A percentile compares a stretch with the other conserved stretches of the same genome.
phyloP scores from a whole-genome alignment of 2,797 vertebrate species.

The Mormyrops boulengeri region DNA sequence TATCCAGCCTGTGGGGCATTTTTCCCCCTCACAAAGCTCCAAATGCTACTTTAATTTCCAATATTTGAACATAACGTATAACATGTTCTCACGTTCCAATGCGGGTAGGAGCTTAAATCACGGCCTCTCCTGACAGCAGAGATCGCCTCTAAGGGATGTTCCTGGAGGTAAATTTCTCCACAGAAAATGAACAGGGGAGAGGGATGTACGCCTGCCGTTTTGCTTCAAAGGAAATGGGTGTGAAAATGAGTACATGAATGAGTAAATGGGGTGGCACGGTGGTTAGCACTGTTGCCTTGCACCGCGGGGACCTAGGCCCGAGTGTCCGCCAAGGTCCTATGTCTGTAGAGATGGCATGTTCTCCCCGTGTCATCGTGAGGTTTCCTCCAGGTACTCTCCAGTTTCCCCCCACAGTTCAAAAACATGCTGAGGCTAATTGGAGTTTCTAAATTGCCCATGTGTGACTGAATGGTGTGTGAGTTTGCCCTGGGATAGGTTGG shows the following conservation, averaged over 20 bases:
- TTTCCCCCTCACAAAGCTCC: neutral
- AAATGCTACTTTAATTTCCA: neutral
- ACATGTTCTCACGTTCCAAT: neutral
- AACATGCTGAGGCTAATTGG: neutral
- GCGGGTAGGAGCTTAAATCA: neutral
- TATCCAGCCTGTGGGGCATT: slow-evolving; percentile 17
- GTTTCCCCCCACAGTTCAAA: neutral
- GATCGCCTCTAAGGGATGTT: neutral
- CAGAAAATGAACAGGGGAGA: neutral
- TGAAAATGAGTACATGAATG: slow-evolving; percentile 26
- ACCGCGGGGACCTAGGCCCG: neutral
- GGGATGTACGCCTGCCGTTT: slow-evolving; percentile 14
- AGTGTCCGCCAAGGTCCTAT: neutral
- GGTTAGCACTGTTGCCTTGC: neutral
- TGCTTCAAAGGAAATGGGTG: slow-evolving; percentile 27
- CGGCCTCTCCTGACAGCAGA: neutral
- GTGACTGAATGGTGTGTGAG: neutral
- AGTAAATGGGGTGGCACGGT: neutral
- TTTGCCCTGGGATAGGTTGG: neutral
- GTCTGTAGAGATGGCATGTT: neutral
- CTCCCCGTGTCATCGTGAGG: neutral
- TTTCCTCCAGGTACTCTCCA: neutral
- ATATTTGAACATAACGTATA: slow-evolving; percentile 2
- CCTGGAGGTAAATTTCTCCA: neutral
- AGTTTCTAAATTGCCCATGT: neutral